Evolutionary conservation across 2,797 vertebrate species (phyloP).

Genomic region (Pseudomugil tenellus): DNA sequence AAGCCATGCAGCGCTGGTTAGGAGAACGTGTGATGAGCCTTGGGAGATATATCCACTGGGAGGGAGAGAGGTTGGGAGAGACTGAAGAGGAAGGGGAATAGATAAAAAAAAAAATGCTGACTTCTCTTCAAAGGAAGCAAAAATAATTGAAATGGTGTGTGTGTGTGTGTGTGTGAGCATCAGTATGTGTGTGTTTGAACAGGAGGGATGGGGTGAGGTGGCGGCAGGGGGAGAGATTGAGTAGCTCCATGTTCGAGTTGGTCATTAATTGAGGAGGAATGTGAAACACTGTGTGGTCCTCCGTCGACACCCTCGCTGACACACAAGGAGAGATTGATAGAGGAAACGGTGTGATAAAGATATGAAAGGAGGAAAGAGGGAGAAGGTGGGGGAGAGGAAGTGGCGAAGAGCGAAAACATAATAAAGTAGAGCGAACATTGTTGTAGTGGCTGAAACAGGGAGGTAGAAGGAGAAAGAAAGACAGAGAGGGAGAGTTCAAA

Average conservation of each 20-base stretch:
- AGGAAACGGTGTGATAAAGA: slow-evolving; percentile 77
- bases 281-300: slow-evolving; percentile 81
- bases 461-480: slow-evolving; percentile 53
- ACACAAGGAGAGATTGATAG: slow-evolving; percentile 78
- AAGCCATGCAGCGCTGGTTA: slow-evolving; percentile 78
- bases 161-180: slow-evolving; percentile 23
- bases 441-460: slow-evolving; percentile 55
- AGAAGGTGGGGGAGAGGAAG: slow-evolving; percentile 50
- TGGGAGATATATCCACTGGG: slow-evolving; percentile 80
- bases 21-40: slow-evolving; percentile 78
- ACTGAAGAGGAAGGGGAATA: slow-evolving; percentile 73
- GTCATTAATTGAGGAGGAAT: slow-evolving; percentile 83
- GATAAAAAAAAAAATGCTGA: slow-evolving; percentile 84
- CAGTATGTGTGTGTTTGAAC: slow-evolving; percentile 18
- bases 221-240: slow-evolving; percentile 65
- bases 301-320: slow-evolving; percentile 71
- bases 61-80: slow-evolving; percentile 75
- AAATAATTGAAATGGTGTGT: slow-evolving; percentile 80
- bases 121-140: slow-evolving; percentile 83
- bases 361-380: slow-evolving; percentile 65
- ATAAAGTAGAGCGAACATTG: slow-evolving; percentile 72
- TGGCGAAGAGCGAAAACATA: slow-evolving; percentile 71
- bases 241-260: slow-evolving; percentile 77
- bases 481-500: slow-evolving; percentile 75
- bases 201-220: slow-evolving; percentile 37